Conservation (phyloP, 2,113 vertebrate genomes). For the Clupea harengus region DNA sequence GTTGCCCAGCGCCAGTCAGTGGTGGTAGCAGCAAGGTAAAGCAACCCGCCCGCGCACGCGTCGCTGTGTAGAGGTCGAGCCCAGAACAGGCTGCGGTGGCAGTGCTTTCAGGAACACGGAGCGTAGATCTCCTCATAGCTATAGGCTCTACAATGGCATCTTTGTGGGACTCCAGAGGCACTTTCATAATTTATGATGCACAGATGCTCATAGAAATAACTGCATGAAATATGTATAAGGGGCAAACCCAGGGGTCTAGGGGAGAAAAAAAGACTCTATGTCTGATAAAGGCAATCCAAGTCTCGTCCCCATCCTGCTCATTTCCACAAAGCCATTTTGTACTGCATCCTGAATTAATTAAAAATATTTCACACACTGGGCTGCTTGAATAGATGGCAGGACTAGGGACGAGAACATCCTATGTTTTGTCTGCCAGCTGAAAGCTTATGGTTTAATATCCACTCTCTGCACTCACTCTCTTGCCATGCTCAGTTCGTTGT, state of each 20-base stretch:
- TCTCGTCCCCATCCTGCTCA: not conserved
- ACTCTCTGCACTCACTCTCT: not conserved
- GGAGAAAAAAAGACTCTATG: too few relatives aligned
- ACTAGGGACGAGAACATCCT: not conserved
- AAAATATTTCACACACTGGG: not conserved
- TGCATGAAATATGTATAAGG: constrained; percentile 38
- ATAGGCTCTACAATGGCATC: constrained; percentile 5
- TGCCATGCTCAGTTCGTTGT: constrained; percentile 70
- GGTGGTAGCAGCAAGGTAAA: constrained; percentile 90
- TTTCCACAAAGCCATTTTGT: not conserved
- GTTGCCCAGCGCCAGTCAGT: constrained; percentile 88
- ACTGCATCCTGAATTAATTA: not conserved
- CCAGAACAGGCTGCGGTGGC: not conserved
- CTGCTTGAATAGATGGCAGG: not conserved
- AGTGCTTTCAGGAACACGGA: not conserved
- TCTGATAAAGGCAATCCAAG: not conserved
- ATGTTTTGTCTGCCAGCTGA: not conserved
- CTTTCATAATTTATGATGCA: constrained; percentile 23
- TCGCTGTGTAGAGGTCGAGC: not conserved
- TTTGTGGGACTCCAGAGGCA: not conserved
- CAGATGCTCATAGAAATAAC: constrained; percentile 31
- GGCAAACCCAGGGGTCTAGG: not conserved
- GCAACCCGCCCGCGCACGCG: not conserved
- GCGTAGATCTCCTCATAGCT: not conserved
- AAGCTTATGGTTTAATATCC: not conserved